phyloP scores from a whole-genome alignment of 2,888 invertebrate species.

The Portevinia maculata region DNA sequence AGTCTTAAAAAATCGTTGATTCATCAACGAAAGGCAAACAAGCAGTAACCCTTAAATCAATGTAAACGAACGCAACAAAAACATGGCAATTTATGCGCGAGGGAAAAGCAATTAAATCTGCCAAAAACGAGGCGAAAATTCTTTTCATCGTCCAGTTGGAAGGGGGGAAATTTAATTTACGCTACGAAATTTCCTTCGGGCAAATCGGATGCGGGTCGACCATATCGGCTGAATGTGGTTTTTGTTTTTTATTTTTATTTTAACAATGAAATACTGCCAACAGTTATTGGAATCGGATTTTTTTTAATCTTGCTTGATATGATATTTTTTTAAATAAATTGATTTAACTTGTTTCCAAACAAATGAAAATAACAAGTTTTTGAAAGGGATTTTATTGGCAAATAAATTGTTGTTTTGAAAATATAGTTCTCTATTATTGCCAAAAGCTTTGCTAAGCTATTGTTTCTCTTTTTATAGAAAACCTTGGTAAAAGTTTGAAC shows the following conservation, averaged over 20 bases:
- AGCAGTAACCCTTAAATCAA: conserved; percentile 31
- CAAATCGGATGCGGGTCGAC: conserved; percentile 13
- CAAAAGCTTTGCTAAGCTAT: too few species aligned
- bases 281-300: conserved; percentile 47
- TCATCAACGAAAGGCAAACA: neutral
- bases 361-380: neutral
- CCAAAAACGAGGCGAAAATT: conserved; percentile 48
- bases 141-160: conserved; percentile 36
- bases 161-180: conserved; percentile 48
- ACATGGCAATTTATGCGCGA: conserved; percentile 16
- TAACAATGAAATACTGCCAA: conserved; percentile 38
- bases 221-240: neutral
- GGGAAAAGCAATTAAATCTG: conserved; percentile 61
- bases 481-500: too few species aligned
- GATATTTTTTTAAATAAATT: conserved; percentile 42
- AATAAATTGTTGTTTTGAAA: too few species aligned
- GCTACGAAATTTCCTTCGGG: conserved; percentile 37
- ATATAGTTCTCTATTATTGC: too few species aligned
- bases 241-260: conserved; percentile 29
- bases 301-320: conserved; percentile 1
- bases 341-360: conserved; percentile 58
- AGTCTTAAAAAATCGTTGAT: conserved; percentile 12
- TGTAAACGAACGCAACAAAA: conserved; percentile 10
- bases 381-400: neutral
- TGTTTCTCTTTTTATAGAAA: too few species aligned